A percentile compares a stretch with the other conserved stretches of the same genome.
These are phyloP conservation scores for Limnothrissa miodon DNA, from an alignment of 2,113 vertebrate genomes.

Conservation along the genomic window DNA sequence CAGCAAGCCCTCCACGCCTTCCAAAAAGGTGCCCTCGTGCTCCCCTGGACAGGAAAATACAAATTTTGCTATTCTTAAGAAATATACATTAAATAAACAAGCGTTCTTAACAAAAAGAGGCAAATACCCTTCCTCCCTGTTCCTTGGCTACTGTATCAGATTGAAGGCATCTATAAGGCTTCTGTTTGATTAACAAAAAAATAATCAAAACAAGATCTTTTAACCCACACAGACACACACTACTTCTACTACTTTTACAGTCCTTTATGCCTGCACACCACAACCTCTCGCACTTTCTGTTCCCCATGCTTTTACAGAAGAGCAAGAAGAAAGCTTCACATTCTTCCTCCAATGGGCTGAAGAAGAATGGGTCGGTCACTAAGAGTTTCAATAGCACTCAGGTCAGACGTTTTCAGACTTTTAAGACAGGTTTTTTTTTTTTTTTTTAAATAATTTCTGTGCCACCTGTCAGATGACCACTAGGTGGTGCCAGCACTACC, in stretches of 20 bases:
- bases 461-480: conserved; percentile 51
- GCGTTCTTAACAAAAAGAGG: not conserved
- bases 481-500: conserved; percentile 74
- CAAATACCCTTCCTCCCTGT: not conserved
- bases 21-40: conserved; percentile 57
- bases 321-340: conserved; percentile 49
- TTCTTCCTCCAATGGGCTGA: conserved; percentile 51
- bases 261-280: not conserved
- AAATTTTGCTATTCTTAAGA: not conserved
- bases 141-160: too few species aligned
- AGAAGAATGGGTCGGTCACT: conserved; percentile 45
- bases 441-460: not conserved
- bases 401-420: conserved; percentile 38
- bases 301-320: not conserved
- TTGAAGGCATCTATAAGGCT: not conserved
- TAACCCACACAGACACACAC: not conserved
- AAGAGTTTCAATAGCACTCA: conserved; percentile 38
- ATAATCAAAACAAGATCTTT: not conserved
- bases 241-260: not conserved
- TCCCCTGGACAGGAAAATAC: not conserved
- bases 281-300: not conserved
- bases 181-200: not conserved
- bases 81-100: not conserved
- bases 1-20: conserved; percentile 43
- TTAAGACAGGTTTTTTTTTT: not conserved